phyloP scores from a whole-genome alignment of 2,797 vertebrate species.

The Florisuga fusca region DNA sequence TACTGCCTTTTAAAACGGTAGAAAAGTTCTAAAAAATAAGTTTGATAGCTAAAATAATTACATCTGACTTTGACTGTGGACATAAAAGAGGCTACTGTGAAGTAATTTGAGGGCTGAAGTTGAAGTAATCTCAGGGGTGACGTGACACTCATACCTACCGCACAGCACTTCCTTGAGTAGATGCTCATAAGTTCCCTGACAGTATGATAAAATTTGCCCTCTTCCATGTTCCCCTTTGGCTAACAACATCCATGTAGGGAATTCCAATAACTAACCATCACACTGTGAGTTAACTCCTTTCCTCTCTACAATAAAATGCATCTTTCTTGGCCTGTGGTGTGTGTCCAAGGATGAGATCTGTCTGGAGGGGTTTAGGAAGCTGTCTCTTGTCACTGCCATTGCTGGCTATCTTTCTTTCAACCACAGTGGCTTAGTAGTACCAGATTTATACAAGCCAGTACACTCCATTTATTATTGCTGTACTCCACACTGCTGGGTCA shows the following conservation, averaged over 20 bases:
- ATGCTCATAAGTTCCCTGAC: accelerated
- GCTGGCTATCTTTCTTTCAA: neutral
- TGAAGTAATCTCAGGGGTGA: no score
- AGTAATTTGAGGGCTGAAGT: no score
- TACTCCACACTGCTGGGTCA: constrained; percentile 70
- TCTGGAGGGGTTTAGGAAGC: neutral
- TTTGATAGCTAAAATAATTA: neutral
- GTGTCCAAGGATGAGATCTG: neutral
- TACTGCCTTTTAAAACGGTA: neutral
- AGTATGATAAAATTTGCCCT: neutral
- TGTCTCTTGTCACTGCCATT: neutral
- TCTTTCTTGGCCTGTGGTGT: neutral
- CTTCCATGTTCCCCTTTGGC: neutral
- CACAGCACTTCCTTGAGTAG: neutral
- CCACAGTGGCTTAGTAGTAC: accelerated
- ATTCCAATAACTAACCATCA: neutral
- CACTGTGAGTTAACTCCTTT: neutral
- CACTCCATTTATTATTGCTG: constrained; percentile 82
- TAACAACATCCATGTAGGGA: neutral
- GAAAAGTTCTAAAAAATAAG: neutral
- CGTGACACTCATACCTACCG: no score
- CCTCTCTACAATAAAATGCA: accelerated
- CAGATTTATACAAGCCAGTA: constrained; percentile 76
- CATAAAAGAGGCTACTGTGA: neutral
- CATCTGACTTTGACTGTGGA: neutral